Percentiles rank a stretch among this genome's conserved stretches.
These are phyloP conservation scores for Blastobasis adustella DNA, from an alignment of 2,888 invertebrate species.

Conservation along the genomic window DNA sequence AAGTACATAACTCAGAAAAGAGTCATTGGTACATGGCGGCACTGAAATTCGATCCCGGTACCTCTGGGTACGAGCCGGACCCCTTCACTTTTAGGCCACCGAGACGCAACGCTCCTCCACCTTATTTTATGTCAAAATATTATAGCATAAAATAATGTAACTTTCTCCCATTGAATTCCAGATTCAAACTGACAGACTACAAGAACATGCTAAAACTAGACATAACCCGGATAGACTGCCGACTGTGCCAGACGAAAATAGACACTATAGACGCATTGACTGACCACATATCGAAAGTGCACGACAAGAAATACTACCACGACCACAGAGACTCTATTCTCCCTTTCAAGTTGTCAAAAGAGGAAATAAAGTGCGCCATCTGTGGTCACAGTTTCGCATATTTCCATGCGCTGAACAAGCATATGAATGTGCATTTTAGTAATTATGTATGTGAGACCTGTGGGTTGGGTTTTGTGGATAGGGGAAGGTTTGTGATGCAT, in stretches of 20 bases:
- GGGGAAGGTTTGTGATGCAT: conserved; percentile 3
- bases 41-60: too few species aligned
- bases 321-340: conserved; percentile 36
- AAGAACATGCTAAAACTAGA: conserved; percentile 63
- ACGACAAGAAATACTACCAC: conserved; percentile 51
- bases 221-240: conserved; percentile 51
- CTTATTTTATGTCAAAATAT: too few species aligned
- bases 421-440: conserved; percentile 5
- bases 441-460: conserved; percentile 6
- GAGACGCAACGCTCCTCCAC: too few species aligned
- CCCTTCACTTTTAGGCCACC: too few species aligned
- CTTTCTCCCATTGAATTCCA: too few species aligned
- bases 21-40: too few species aligned
- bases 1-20: too few species aligned
- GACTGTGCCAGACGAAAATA: conserved; percentile 41
- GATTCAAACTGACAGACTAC: conserved; percentile 31
- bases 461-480: conserved; percentile 4
- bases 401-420: conserved; percentile 4
- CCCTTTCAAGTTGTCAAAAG: conserved; percentile 24
- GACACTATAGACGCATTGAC: conserved; percentile 46
- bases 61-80: too few species aligned
- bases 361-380: conserved; percentile 1
- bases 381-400: conserved; percentile 1
- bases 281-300: conserved; percentile 35
- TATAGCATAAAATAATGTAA: too few species aligned